phyloP scores from a whole-genome alignment of 2,888 invertebrate genomes.

The Stictocephala bisonia region DNA sequence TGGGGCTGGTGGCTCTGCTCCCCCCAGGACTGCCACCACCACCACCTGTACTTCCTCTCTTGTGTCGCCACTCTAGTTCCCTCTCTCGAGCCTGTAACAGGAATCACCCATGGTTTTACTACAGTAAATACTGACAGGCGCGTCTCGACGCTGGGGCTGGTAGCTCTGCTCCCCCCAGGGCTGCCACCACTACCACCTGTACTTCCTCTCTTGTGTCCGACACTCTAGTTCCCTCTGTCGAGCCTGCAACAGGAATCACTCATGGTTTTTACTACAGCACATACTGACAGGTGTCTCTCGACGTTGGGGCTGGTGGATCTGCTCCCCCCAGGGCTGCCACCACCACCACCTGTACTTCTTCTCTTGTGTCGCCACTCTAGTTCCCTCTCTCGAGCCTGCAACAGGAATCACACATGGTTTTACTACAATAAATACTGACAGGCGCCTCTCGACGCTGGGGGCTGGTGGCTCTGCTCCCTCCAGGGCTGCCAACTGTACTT shows the following conservation, averaged over 20 bases:
- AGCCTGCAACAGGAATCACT: slow-evolving; percentile 55
- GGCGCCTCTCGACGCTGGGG: too few species aligned
- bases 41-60: slow-evolving; percentile 69
- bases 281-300: slow-evolving; percentile 53
- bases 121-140: too few species aligned
- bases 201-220: slow-evolving; percentile 68
- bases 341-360: slow-evolving; percentile 70
- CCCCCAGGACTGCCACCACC: slow-evolving; percentile 61
- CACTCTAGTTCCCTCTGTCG: slow-evolving; percentile 65
- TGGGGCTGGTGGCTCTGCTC: slow-evolving; percentile 74
- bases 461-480: too few species aligned
- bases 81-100: slow-evolving; percentile 62
- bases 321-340: slow-evolving; percentile 66
- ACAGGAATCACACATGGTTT: background rate
- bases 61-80: slow-evolving; percentile 65
- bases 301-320: slow-evolving; percentile 71
- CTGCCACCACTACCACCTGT: slow-evolving; percentile 64
- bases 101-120: background rate
- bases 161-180: slow-evolving; percentile 70
- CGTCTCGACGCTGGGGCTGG: slow-evolving; percentile 66
- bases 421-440: too few species aligned
- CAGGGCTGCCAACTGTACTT: too few species aligned
- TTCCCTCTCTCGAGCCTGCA: slow-evolving; percentile 63
- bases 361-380: slow-evolving; percentile 66
- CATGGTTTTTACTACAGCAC: too few species aligned